A percentile compares a stretch with the other conserved stretches of the same genome.
Evolutionary conservation across 2,113 vertebrate species (phyloP).

Genomic region (Ceuthmochares aereus): DNA sequence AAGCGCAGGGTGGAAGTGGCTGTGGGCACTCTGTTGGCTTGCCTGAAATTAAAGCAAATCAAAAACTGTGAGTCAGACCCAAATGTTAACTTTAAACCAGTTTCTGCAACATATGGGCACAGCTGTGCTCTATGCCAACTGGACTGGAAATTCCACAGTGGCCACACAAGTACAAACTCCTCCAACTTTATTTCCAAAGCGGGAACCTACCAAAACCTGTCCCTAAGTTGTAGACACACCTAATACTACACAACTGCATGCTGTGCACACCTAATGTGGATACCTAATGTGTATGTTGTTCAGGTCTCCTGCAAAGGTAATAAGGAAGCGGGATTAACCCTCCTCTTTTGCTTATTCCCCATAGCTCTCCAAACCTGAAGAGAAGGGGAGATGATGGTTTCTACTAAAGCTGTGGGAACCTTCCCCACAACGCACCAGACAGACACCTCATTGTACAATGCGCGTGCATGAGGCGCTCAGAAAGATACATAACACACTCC

Average conservation of each 20-base stretch:
- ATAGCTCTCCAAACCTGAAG: not conserved
- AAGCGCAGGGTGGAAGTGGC: conserved; percentile 72
- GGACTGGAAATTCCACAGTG: not conserved
- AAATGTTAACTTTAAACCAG: not conserved
- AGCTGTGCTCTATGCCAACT: not conserved
- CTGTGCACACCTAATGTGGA: rapidly evolving
- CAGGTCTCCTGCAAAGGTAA: not conserved
- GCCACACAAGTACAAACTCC: not conserved
- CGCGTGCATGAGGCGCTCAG: rapidly evolving
- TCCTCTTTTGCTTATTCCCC: not conserved
- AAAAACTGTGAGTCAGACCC: not conserved
- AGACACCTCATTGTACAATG: rapidly evolving
- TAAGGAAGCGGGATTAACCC: not conserved
- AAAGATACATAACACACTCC: not conserved
- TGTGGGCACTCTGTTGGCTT: conserved; percentile 73
- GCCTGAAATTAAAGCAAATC: conserved; percentile 70
- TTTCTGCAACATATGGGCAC: rapidly evolving
- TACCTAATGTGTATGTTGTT: too few relatives aligned
- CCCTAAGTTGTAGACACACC: not conserved
- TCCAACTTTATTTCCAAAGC: not conserved
- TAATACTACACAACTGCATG: not conserved
- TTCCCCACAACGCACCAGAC: rapidly evolving
- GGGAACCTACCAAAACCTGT: not conserved
- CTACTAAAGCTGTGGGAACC: not conserved
- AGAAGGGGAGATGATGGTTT: not conserved